Percentiles rank a stretch among this genome's conserved stretches.
Conservation (phyloP, 2,888 invertebrate species). For the Pharmacophagus antenor region DNA sequence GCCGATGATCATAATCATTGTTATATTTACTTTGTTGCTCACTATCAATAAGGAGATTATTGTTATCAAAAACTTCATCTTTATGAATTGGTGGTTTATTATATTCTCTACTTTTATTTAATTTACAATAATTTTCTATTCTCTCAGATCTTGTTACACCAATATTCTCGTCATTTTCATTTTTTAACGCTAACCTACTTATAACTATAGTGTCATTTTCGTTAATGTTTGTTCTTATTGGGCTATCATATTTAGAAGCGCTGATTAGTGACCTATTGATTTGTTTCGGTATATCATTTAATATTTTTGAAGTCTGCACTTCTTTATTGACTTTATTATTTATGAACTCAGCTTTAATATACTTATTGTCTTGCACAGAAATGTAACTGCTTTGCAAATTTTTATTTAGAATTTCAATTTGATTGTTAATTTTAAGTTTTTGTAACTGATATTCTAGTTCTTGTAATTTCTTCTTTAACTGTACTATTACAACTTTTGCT, state of each 20-base stretch:
- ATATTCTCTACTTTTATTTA: conserved; percentile 75
- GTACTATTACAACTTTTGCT: conserved; percentile 62
- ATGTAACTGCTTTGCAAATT: conserved; percentile 55
- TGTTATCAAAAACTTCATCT: conserved; percentile 42
- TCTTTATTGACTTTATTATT: conserved; percentile 46
- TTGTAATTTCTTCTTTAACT: conserved; percentile 61
- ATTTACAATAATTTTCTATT: conserved; percentile 77
- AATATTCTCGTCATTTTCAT: conserved; percentile 52
- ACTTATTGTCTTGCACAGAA: conserved; percentile 44
- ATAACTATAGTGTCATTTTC: conserved; percentile 60
- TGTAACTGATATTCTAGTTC: conserved; percentile 67
- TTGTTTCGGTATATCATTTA: conserved; percentile 53
- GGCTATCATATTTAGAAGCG: conserved; percentile 63
- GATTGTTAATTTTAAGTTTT: conserved; percentile 58
- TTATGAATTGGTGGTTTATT: conserved; percentile 53
- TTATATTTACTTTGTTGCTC: conserved; percentile 37
- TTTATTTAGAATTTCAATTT: conserved; percentile 62
- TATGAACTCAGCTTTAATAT: conserved; percentile 48
- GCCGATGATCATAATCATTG: conserved; percentile 36
- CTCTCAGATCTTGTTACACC: conserved; percentile 72
- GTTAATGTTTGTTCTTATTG: conserved; percentile 67
- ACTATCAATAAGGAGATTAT: conserved; percentile 36
- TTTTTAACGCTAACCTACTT: conserved; percentile 61
- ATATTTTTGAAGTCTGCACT: conserved; percentile 53
- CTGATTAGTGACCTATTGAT: conserved; percentile 69